Evolutionary conservation across 2,888 invertebrate species (phyloP), one percentile per base, ranked within the genome.

Genomic region (Patella caerulea): DNA sequence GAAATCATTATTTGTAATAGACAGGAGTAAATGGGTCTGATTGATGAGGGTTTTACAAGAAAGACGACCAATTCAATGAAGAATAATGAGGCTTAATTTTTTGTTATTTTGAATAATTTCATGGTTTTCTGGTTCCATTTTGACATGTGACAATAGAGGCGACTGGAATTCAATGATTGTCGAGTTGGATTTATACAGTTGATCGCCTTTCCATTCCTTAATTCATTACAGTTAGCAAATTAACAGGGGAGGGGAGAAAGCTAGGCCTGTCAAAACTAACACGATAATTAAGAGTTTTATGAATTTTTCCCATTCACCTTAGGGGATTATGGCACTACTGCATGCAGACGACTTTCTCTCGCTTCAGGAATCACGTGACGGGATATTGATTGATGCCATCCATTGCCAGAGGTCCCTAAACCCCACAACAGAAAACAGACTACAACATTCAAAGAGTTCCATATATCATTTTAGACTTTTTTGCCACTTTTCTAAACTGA

Each of bases 91-190:
- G 65, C 65, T 19, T 24, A 12, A 19, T 65, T 65, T 19, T 19
- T 65, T 65, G 65, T 65, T n/a, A 65, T 65, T 65, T 65, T 65
- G 65, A 65, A 65, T 65, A 65, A 65, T 65, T 65, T 65, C 65
- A 65, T 65, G 65, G 65, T 24, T 65, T 24, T 65, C 65, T 65
- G 65, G 24, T 11, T 65, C 24, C 65, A 24, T 65, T 65, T 65
- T 65, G 65, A 65, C 65, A 65, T 24, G 65, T 65, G 65, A 65
- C 65, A 65, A 65, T 24, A 65, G 65, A 65, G 19, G 65, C 19
- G 65, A 65, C 65, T 65, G 14, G 19, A 65, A 12, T 65, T 24
- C 65, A 65, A 65, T 65, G 24, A 65, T 65, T 65, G 65, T 24
- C 11, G 65, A 65, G 65, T 15, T 45, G 17, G 24, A 65, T 65